Evolutionary conservation across 2,797 vertebrate species (phyloP).

Genomic region (Anguilla marmorata): DNA sequence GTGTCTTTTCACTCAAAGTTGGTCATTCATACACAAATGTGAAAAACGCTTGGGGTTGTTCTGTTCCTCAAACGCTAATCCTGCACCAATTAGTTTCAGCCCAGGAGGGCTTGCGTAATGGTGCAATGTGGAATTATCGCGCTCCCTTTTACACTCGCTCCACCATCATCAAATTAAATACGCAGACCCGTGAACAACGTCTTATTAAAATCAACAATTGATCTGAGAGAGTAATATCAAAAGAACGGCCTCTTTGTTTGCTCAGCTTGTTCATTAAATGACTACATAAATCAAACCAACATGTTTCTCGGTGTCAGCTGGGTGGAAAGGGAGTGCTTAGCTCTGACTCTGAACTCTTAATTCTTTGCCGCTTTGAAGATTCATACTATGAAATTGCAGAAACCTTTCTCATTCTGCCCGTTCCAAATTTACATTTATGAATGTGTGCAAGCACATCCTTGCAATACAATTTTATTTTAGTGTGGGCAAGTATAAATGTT

Average conservation of each 20-base stretch:
- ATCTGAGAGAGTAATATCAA: conserved; percentile 35
- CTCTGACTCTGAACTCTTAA: conserved; percentile 15
- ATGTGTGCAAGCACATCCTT: background rate
- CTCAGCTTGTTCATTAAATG: conserved; percentile 49
- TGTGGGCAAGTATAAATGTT: background rate
- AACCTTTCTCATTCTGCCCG: background rate
- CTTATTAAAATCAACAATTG: conserved; percentile 57
- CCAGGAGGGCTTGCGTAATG: conserved; percentile 58
- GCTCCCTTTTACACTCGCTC: conserved; percentile 47
- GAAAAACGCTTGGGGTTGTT: conserved; percentile 43
- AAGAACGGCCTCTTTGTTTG: conserved; percentile 39
- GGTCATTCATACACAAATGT: conserved; percentile 45
- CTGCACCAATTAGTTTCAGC: conserved; percentile 77
- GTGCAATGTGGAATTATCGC: conserved; percentile 50
- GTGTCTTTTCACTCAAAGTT: conserved; percentile 35
- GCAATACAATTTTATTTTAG: background rate
- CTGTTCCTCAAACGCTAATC: conserved; percentile 72
- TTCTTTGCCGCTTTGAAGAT: conserved; percentile 1
- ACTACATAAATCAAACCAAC: conserved; percentile 41
- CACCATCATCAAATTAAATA: conserved; percentile 57
- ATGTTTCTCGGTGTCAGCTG: conserved; percentile 22
- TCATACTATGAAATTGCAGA: conserved; percentile 22
- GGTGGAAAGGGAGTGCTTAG: background rate
- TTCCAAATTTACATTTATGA: background rate
- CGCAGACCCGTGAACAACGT: conserved; percentile 53